Conservation (phyloP, 2,797 vertebrate genomes). For the Gephyroberyx darwinii region DNA sequence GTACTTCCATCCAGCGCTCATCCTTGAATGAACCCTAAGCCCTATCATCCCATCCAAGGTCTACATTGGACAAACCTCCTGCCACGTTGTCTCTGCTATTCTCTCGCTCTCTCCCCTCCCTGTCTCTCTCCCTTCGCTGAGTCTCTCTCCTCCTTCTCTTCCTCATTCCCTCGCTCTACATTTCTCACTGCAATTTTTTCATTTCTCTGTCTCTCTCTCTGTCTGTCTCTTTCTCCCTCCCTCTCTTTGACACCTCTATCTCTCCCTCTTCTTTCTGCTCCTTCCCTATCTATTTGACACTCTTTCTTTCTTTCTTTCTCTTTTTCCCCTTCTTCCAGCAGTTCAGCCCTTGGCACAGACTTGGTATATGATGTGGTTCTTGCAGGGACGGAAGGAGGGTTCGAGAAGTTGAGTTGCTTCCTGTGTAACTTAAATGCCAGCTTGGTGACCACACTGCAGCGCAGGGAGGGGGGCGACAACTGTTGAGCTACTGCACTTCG, state of each 20-base stretch:
- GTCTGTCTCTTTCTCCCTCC: conserved; percentile 17
- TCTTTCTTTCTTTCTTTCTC: conserved; percentile 14
- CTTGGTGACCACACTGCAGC: conserved; percentile 63
- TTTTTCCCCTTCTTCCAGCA: conserved; percentile 14
- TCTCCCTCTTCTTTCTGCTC: background rate
- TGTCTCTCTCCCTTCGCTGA: conserved; percentile 26
- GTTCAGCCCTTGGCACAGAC: conserved; percentile 19
- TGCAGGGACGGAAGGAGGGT: conserved; percentile 62
- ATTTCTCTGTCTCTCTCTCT: conserved; percentile 24
- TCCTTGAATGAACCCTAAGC: conserved; percentile 76
- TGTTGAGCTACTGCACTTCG: conserved; percentile 38
- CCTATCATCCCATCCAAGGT: conserved; percentile 57
- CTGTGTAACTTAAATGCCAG: conserved; percentile 70
- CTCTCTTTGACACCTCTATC: conserved; percentile 7
- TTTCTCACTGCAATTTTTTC: conserved; percentile 41
- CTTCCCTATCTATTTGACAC: conserved; percentile 6
- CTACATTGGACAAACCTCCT: conserved; percentile 69
- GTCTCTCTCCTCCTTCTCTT: conserved; percentile 41
- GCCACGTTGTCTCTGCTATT: conserved; percentile 81
- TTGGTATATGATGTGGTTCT: conserved; percentile 66
- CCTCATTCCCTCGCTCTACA: conserved; percentile 56
- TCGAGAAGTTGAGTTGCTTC: conserved; percentile 63
- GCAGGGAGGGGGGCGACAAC: conserved; percentile 33
- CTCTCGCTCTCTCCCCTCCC: conserved; percentile 23
- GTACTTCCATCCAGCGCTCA: conserved; percentile 50